Evolutionary conservation across 2,888 invertebrate species (phyloP).

Genomic region (Cryptocheilus praepositus): DNA sequence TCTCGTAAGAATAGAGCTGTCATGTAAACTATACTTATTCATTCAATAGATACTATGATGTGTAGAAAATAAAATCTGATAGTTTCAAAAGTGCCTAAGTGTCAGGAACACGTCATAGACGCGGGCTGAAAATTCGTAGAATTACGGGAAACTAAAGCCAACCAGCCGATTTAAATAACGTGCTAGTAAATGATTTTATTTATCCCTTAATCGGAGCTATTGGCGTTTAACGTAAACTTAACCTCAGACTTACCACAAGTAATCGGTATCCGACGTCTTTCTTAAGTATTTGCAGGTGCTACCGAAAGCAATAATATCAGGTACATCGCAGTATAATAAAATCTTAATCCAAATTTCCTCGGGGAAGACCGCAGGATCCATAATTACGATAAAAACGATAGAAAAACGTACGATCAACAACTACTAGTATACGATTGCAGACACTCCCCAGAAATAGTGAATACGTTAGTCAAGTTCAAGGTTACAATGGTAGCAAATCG

Average conservation of each 20-base stretch:
- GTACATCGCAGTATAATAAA: slow-evolving; percentile 72
- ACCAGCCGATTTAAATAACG: too few relatives aligned
- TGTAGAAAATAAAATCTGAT: too few relatives aligned
- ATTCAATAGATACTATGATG: too few relatives aligned
- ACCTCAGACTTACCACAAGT: slow-evolving; percentile 71
- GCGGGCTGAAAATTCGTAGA: too few relatives aligned
- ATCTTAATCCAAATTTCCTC: slow-evolving; percentile 75
- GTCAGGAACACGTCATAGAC: too few relatives aligned
- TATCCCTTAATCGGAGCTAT: too few relatives aligned
- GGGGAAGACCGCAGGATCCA: slow-evolving; percentile 74
- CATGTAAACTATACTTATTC: too few relatives aligned
- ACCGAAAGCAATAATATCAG: slow-evolving; percentile 73
- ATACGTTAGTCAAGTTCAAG: slow-evolving; percentile 73
- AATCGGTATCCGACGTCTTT: slow-evolving; percentile 72
- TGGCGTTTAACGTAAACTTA: slow-evolving; percentile 43
- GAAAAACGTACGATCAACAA: slow-evolving; percentile 56
- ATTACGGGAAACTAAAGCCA: too few relatives aligned
- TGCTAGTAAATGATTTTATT: too few relatives aligned
- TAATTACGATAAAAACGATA: slow-evolving; percentile 58
- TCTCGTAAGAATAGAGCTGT: too few relatives aligned
- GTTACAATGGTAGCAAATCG: slow-evolving; percentile 59
- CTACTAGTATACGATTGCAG: slow-evolving; percentile 59
- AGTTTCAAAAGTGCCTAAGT: too few relatives aligned
- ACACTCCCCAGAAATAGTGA: slow-evolving; percentile 70
- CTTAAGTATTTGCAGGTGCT: slow-evolving; percentile 73